phyloP scores from a whole-genome alignment of 2,113 vertebrate genomes.

The Hirundichthys speculiger region DNA sequence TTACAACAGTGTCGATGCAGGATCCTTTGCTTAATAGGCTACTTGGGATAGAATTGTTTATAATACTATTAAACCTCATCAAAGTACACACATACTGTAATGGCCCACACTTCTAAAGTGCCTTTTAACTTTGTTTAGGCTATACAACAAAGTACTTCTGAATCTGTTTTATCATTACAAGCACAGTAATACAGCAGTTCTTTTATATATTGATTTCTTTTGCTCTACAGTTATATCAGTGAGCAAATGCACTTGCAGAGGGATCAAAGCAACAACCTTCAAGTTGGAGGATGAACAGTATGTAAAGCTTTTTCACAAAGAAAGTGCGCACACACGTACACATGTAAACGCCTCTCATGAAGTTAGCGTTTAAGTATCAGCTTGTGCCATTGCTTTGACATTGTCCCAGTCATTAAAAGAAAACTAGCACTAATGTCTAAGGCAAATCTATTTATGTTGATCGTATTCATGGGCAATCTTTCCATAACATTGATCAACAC shows the following conservation, averaged over 20 bases:
- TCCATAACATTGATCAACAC: conserved; percentile 97
- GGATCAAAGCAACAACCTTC: too few relatives aligned
- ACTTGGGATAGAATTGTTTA: conserved; percentile 25
- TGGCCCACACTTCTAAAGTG: too few relatives aligned
- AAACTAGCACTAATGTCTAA: conserved; percentile 88
- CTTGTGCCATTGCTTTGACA: conserved; percentile 94
- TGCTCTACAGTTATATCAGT: too few relatives aligned
- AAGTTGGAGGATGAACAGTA: too few relatives aligned
- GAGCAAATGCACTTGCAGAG: too few relatives aligned
- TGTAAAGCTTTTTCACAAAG: neutral
- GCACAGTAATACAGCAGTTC: too few relatives aligned
- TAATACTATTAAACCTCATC: neutral
- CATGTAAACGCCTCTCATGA: conserved; percentile 12
- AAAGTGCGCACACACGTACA: neutral
- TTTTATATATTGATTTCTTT: too few relatives aligned
- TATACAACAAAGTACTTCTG: too few relatives aligned
- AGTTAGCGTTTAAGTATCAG: conserved; percentile 55
- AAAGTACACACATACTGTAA: neutral
- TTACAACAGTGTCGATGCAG: conserved; percentile 42
- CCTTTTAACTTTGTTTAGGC: too few relatives aligned
- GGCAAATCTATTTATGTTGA: conserved; percentile 97
- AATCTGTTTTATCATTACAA: too few relatives aligned
- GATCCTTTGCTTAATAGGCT: conserved; percentile 9
- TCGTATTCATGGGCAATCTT: conserved; percentile 93
- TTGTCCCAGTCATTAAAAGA: conserved; percentile 94